Percentiles rank a stretch among this genome's conserved stretches.
Evolutionary conservation across 2,888 invertebrate genomes (phyloP).

Genomic region (Drosophila subsilvestris): DNA sequence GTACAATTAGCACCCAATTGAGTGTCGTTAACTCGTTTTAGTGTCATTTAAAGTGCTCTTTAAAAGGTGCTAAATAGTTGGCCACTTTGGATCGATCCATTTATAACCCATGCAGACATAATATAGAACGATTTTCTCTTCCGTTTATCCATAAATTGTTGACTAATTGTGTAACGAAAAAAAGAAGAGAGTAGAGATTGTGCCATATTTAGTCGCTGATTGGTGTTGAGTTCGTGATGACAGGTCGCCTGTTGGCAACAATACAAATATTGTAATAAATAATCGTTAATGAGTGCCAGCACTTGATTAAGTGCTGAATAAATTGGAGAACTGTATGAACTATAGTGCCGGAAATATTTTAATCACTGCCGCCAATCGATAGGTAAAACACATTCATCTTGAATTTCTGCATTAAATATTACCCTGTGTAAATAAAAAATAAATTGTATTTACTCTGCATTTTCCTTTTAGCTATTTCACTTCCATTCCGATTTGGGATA

Average conservation of each 20-base stretch:
- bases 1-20: conserved; percentile 80
- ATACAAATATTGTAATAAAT: conserved; percentile 13
- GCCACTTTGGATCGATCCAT: not conserved
- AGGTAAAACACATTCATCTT: conserved; percentile 17
- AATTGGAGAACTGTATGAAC: conserved; percentile 8
- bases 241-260: not conserved
- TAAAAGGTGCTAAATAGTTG: conserved; percentile 67
- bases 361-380: conserved; percentile 3
- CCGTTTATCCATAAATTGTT: conserved; percentile 8
- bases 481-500: too few species aligned
- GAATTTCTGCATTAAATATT: not conserved
- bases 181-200: not conserved
- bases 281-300: not conserved
- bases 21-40: conserved; percentile 76
- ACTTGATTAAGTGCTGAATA: not conserved
- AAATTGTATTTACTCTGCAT: not conserved
- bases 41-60: conserved; percentile 55
- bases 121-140: not conserved
- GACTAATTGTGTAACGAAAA: conserved; percentile 10
- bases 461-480: not conserved
- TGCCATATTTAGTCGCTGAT: conserved; percentile 15
- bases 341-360: conserved; percentile 17
- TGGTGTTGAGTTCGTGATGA: conserved; percentile 4
- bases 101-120: conserved; percentile 10
- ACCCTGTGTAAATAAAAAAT: too few species aligned